Percentiles rank a stretch among this genome's conserved stretches.
Conservation (phyloP, 2,797 vertebrate genomes). For the Phataginus tetradactyla region DNA sequence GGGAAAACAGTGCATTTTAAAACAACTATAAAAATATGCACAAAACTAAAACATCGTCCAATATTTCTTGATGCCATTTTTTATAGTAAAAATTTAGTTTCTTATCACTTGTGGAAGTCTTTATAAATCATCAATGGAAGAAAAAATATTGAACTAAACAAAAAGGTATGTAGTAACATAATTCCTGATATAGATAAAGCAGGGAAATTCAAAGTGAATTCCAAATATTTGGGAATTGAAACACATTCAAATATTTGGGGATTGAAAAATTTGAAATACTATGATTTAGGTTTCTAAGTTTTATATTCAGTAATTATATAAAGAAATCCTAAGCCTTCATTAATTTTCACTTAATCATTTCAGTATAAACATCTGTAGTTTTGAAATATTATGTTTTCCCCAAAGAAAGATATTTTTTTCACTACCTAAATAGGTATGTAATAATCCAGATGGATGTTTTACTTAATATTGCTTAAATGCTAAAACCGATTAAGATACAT, state of each 20-base stretch:
- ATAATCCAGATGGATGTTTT: not conserved
- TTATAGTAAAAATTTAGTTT: not conserved
- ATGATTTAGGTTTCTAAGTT: not conserved
- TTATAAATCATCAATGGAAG: not conserved
- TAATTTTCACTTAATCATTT: not conserved
- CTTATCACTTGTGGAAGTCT: not conserved
- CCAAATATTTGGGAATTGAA: not conserved
- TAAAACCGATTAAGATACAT: not conserved
- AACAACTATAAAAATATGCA: not conserved
- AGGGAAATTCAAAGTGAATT: not conserved
- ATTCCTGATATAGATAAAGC: not conserved
- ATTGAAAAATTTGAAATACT: not conserved
- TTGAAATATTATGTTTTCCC: not conserved
- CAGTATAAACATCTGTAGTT: not conserved
- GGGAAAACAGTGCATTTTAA: not conserved
- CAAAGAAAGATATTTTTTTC: not conserved
- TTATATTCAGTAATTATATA: not conserved
- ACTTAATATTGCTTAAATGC: not conserved
- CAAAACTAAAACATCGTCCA: not conserved
- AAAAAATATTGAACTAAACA: not conserved
- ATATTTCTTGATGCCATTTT: not conserved
- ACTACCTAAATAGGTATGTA: not conserved
- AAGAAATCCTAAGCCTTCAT: not conserved
- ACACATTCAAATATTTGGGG: not conserved
- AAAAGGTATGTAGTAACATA: not conserved